phyloP scores from a whole-genome alignment of 2,113 vertebrate species.

The Cyanoramphus novaezelandiae region DNA sequence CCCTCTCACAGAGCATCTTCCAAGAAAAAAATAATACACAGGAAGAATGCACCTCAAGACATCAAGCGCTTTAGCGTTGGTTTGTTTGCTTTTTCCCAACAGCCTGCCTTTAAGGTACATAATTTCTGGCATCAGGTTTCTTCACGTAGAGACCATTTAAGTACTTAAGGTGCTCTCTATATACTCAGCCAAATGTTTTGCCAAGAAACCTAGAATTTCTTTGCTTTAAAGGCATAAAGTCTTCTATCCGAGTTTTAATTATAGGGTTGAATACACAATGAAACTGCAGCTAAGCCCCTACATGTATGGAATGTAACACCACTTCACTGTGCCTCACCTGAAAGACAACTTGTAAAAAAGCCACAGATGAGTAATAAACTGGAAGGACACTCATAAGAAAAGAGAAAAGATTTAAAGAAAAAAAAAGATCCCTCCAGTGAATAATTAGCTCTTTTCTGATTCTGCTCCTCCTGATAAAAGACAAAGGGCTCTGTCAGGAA shows the following conservation, averaged over 20 bases:
- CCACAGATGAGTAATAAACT: slow-evolving; percentile 58
- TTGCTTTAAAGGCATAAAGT: slow-evolving; percentile 70
- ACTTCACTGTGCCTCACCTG: slow-evolving; percentile 61
- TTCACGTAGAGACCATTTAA: slow-evolving; percentile 64
- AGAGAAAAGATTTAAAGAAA: not conserved
- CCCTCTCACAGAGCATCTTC: slow-evolving; percentile 38
- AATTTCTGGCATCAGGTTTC: slow-evolving; percentile 60
- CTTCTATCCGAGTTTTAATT: slow-evolving; percentile 74
- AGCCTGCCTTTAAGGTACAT: slow-evolving; percentile 65
- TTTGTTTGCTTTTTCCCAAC: slow-evolving; percentile 61
- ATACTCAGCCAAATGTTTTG: slow-evolving; percentile 61
- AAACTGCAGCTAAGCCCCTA: slow-evolving; percentile 72
- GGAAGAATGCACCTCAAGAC: slow-evolving; percentile 38
- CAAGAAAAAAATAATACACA: slow-evolving; percentile 28
- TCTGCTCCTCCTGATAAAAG: not conserved
- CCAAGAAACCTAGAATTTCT: slow-evolving; percentile 73
- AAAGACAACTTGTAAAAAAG: slow-evolving; percentile 66
- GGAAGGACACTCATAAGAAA: slow-evolving; percentile 52
- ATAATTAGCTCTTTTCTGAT: slow-evolving; percentile 45
- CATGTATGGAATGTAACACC: slow-evolving; percentile 76
- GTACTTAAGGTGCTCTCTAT: slow-evolving; percentile 62
- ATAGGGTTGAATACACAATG: slow-evolving; percentile 75
- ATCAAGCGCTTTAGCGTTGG: not conserved
- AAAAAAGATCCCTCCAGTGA: not conserved
- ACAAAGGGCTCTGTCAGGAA: slow-evolving; percentile 39